Percentiles rank a stretch among this genome's conserved stretches.
These are phyloP conservation scores for Ormyrus labotus DNA, from an alignment of 2,888 invertebrate species.

Conservation along the genomic window DNA sequence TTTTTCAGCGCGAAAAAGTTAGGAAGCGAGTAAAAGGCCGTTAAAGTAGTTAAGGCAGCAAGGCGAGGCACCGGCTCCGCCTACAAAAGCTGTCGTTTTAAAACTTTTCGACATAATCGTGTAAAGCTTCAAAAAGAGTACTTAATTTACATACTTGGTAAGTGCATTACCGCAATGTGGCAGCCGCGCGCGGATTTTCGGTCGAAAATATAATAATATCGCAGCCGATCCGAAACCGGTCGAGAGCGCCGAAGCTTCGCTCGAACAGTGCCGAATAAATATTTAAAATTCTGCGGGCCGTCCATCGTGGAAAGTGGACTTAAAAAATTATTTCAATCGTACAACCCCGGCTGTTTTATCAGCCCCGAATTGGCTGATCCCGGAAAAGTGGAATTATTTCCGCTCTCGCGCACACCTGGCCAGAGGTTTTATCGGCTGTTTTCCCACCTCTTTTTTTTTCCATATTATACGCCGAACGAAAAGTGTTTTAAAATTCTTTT, in stretches of 20 bases:
- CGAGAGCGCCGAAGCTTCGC: not conserved
- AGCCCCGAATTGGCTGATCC: too few relatives aligned
- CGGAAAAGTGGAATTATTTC: too few relatives aligned
- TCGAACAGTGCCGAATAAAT: not conserved
- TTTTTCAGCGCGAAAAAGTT: not conserved
- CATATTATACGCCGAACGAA: not conserved
- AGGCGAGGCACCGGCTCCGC: not conserved
- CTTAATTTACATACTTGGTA: slow-evolving; percentile 35
- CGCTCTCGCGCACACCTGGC: not conserved
- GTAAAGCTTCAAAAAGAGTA: slow-evolving; percentile 4
- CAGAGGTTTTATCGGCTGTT: not conserved
- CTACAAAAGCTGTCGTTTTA: slow-evolving; percentile 11
- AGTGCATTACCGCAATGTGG: not conserved
- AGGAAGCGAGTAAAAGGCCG: not conserved
- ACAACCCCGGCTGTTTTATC: not conserved
- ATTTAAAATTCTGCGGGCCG: not conserved
- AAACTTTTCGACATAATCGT: slow-evolving; percentile 16
- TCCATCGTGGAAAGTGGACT: not conserved
- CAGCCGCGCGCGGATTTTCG: not conserved
- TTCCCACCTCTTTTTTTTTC: not conserved
- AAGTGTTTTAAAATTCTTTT: not conserved
- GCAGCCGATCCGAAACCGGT: not conserved
- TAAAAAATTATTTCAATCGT: slow-evolving; percentile 8
- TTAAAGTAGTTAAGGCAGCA: not conserved
- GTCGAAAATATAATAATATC: not conserved